Base-by-base conservation (phyloP, 2,888 invertebrate species). In the Thereva nobilitata region DNA sequence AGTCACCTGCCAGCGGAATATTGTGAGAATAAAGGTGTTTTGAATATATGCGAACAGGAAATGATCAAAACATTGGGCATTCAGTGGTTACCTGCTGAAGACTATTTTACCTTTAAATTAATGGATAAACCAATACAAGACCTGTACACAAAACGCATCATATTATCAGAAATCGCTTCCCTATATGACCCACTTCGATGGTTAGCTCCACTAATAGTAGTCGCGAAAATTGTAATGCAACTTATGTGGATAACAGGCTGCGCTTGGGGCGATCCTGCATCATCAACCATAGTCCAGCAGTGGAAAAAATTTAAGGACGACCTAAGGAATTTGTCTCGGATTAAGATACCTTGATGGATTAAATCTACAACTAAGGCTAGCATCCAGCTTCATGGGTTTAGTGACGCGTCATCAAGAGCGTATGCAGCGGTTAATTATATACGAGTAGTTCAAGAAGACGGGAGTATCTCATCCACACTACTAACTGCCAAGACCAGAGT, bases 371-470 rank as follows among this genome's bases (percentile, higher is more conserved):
- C 7, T 1, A 45, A 1, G 4, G 9, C 9, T 2, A 23, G 2
- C 3, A 0, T 61, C 0, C 53, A 67, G 23, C 35, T 67, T 5
- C 67, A 66, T 10, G 50, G 10, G 1, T 66, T 57, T 52, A 42
- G 44, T 12, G 59, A 66, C 12, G 56, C 57, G 1, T 55, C 56
- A 2, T 8, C 35, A 12, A 57, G 49, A 7, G 66, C 66, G 3
- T 57, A 41, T 41, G 55, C 41, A 23, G 55, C 55, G 8, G 55
- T 5, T 2, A 10, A 40, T 1, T 55, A 55, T 9, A 1, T 12
- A 1, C 12, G 23, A 4, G 1, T 23, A 1, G 2, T 1, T 7
- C 8, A 5, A 9, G 5, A 1, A 10, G 4, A 23, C 8, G 34
- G 7, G 5, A 1, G 4, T 4, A 23, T 12, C 3, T 5, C 5